These are phyloP conservation scores for Spinus pinus DNA, from an alignment of 2,797 vertebrate genomes.

Conservation along the genomic window DNA sequence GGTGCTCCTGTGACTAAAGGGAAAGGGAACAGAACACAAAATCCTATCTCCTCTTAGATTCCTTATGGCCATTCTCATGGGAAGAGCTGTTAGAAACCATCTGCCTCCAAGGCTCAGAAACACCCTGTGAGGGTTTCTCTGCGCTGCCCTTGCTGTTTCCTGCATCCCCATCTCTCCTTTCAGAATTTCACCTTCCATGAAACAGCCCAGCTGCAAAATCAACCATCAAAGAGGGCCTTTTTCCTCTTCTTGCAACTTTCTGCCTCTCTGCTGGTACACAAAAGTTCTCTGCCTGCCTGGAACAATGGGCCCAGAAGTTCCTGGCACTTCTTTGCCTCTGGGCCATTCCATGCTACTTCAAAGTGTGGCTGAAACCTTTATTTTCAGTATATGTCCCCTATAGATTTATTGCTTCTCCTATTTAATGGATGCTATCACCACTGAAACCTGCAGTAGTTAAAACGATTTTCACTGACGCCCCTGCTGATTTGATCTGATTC, in stretches of 20 bases:
- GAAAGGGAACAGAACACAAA: not conserved
- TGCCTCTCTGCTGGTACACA: fast-evolving
- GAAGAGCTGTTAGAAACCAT: not conserved
- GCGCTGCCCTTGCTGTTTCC: not conserved
- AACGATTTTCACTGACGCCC: not conserved
- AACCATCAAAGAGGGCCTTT: not conserved
- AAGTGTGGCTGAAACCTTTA: slow-evolving; percentile 14
- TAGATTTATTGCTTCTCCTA: not conserved
- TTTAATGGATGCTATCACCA: not conserved
- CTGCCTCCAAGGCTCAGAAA: not conserved
- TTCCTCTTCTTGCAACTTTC: not conserved
- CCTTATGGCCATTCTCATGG: not conserved
- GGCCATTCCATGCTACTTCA: not conserved
- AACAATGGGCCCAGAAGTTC: not conserved
- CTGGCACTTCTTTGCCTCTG: not conserved
- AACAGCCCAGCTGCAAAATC: not conserved
- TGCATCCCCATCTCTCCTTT: not conserved
- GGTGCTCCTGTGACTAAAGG: not conserved
- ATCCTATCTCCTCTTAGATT: not conserved
- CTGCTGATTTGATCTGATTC: not conserved
- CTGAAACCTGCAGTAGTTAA: not conserved
- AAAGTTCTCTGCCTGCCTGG: not conserved
- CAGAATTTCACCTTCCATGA: not conserved
- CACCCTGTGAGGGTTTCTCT: not conserved
- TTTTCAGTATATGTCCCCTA: not conserved